phyloP scores from a whole-genome alignment of 1,140 invertebrate genomes.

The Trichonephila clavata region DNA sequence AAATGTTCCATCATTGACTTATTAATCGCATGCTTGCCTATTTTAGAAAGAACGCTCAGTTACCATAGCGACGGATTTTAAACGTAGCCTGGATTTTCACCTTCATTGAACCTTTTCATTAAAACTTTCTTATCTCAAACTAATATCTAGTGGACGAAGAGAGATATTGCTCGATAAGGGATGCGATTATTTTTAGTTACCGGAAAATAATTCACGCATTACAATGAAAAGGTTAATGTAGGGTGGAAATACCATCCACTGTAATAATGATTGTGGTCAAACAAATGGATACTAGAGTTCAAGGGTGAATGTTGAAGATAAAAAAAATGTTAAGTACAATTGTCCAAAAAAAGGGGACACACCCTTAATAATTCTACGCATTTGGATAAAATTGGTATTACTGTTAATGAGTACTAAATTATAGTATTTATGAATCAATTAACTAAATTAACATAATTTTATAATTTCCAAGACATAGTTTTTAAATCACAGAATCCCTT shows the following conservation, averaged over 20 bases:
- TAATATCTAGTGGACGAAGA: conserved; percentile 36
- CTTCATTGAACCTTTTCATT: conserved; percentile 58
- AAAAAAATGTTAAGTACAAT: no score
- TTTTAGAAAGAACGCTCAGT: conserved; percentile 37
- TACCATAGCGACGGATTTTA: conserved; percentile 49
- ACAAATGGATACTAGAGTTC: not conserved
- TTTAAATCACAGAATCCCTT: no score
- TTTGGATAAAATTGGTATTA: no score
- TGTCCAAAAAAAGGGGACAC: no score
- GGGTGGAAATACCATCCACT: not conserved
- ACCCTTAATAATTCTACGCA: no score
- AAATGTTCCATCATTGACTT: conserved; percentile 5
- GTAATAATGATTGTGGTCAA: conserved; percentile 2
- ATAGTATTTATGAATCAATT: no score
- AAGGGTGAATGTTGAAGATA: no score
- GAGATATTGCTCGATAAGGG: conserved; percentile 12
- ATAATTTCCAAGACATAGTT: no score
- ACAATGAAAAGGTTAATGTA: conserved; percentile 10
- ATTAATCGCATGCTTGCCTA: conserved; percentile 19
- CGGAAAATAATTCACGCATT: conserved; percentile 29
- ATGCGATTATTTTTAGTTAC: conserved; percentile 42
- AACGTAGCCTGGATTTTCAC: conserved; percentile 62
- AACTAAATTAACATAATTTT: no score
- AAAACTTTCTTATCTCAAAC: conserved; percentile 59
- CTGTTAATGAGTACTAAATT: no score